Base-by-base conservation (phyloP, 2,888 invertebrate species). In the Xanthorhoe designata region DNA sequence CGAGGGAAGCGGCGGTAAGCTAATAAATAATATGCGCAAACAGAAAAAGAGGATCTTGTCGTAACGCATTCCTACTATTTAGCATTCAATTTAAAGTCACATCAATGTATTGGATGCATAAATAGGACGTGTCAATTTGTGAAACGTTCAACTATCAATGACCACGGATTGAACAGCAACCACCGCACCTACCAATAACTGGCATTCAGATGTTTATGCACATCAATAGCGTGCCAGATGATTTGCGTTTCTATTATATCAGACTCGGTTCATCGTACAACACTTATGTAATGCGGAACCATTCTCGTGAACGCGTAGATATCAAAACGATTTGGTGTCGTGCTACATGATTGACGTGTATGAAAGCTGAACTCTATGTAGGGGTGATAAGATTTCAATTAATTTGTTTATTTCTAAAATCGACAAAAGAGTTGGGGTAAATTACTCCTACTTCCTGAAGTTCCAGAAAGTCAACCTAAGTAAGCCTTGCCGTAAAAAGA, bases 261-360 rank as follows among this genome's bases (percentile, higher is more conserved):
- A 38, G 66, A 52, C 52, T 61, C 64, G 61, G 68, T 69, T 69
- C 69, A 74, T 70, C 65, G 65, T 68, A 64, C 64, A 68, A 47
- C 52, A 61, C 60, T 69, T 69, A 66, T 58, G 62, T 61, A 73
- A 73, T 56, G 61, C 72, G 70, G 72, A 71, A 71, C 50, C 64
- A 64, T 59, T 64, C 55, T 52, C 56, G 45, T 61, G 64, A 35
- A 35, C 61, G 47, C 47, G 47, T 56, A 4, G 53, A 47, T 60
- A 62, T 35, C 35, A 50, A 54, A 62, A 42, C 42, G 54, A 59
- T 55, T 64, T 17, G 59, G 65, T 53, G 61, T 71, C 63, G 58
- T 69, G 71, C 54, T 62, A 18, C 15, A 19, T 55, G 54, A 59
- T 59, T 59, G 62, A 55, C 51, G 51, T 62, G 38, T 54, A 38